Percentiles rank a stretch among this genome's conserved stretches.
These are phyloP conservation scores for Falco novaeseelandiae DNA, from an alignment of 2,797 vertebrate species.

Conservation along the genomic window DNA sequence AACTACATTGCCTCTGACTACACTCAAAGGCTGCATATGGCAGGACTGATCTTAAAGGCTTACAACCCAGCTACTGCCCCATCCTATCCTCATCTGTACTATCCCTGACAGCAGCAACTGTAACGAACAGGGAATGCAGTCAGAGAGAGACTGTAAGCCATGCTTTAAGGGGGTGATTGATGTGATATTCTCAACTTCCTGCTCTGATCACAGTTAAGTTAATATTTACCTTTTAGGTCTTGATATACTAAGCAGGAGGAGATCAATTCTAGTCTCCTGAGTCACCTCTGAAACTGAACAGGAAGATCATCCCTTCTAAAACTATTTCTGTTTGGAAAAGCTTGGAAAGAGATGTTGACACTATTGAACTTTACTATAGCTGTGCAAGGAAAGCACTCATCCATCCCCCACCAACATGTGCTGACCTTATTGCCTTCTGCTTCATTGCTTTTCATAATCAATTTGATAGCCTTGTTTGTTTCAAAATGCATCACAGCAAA, in stretches of 20 bases:
- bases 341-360: not conserved
- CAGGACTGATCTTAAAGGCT: not conserved
- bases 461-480: not conserved
- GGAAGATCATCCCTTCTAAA: not conserved
- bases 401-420: not conserved
- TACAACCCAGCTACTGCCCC: not conserved
- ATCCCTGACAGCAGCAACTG: not conserved
- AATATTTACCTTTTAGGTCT: conserved; percentile 13
- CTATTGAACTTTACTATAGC: not conserved
- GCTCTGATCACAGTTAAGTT: not conserved
- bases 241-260: not conserved
- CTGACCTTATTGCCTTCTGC: not conserved
- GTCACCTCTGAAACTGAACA: not conserved
- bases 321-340: not conserved
- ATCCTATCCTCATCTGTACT: not conserved
- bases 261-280: not conserved
- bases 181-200: not conserved
- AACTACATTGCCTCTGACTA: not conserved
- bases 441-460: not conserved
- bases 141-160: not conserved
- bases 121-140: rapidly evolving
- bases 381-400: not conserved
- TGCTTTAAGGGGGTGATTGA: not conserved
- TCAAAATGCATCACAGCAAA: not conserved
- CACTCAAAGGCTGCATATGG: not conserved